Conservation (phyloP, 2,797 vertebrate species). For the Caiman crocodilus region DNA sequence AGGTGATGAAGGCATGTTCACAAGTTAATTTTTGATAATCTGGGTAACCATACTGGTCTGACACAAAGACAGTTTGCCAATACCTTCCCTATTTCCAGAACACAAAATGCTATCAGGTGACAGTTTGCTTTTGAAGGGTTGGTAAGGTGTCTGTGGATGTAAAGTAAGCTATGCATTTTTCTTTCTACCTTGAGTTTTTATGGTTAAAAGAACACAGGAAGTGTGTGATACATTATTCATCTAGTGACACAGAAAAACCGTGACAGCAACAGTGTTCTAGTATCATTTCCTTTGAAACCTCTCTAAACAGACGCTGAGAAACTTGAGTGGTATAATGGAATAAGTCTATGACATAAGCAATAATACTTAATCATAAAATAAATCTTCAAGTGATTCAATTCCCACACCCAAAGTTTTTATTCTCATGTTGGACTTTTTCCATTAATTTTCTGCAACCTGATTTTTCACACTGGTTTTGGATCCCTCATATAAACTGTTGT, state of each 20-base stretch:
- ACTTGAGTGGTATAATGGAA: background rate
- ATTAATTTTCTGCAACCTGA: slow-evolving; percentile 28
- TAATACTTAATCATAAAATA: slow-evolving; percentile 33
- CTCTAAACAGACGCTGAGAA: slow-evolving; percentile 31
- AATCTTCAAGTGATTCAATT: slow-evolving; percentile 41
- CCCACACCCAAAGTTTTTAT: slow-evolving; percentile 46
- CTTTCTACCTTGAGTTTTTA: background rate
- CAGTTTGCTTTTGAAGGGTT: background rate
- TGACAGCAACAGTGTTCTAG: slow-evolving; percentile 51
- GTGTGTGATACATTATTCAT: slow-evolving; percentile 26
- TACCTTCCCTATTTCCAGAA: background rate
- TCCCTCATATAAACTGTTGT: slow-evolving; percentile 33
- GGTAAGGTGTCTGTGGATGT: slow-evolving; percentile 38
- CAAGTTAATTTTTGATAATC: slow-evolving; percentile 15
- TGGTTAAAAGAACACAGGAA: slow-evolving; percentile 68
- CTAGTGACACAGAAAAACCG: slow-evolving; percentile 13
- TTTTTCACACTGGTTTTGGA: slow-evolving; percentile 56
- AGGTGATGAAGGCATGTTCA: background rate
- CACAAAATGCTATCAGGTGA: background rate
- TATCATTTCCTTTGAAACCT: slow-evolving; percentile 57
- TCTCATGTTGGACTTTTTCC: slow-evolving; percentile 46
- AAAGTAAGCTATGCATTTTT: slow-evolving; percentile 43
- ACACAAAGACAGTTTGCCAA: background rate
- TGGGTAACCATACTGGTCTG: slow-evolving; percentile 13
- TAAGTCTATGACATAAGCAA: background rate